Evolutionary conservation across 2,113 vertebrate genomes (phyloP), one percentile per base, ranked within the genome.

Genomic region (Ptyas mucosa): DNA sequence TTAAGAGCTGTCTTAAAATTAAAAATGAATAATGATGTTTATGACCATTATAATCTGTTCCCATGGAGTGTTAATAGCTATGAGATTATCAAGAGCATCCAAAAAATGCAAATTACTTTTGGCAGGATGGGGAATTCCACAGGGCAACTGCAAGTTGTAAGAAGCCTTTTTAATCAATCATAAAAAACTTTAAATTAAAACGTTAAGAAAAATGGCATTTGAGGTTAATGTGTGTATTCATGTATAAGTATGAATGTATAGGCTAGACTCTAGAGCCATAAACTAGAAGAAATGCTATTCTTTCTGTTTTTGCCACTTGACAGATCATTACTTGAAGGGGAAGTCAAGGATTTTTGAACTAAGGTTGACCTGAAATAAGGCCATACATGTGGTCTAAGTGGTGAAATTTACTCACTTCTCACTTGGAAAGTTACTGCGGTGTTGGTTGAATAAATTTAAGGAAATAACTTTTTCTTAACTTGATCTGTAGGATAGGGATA

Each of bases 21-120:
- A 85, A 93, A 89, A 85, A 85, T 93, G 94, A 96, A 94, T 34
- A 94, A 92, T 92, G 90, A 94, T 93, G 93, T 94, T 92, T 57
- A 87, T 90, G 91, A 92, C 53, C 81, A 23, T 93, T 52, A 91
- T 87, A n/a, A 89, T 92, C 90, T 86, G 93, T 89, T 91, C 94
- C 95, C 96, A 95, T 1, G 2, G 51, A 54, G 89, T 92, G 54
- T 89, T 96, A 95, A 94, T 75, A 85, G 92, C 3, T 64, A 20
- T 64, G 55, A 90, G 94, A 95, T 93, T 64, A 95, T 89, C 87
- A 49, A 94, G 92, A 93, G 89, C 58, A 92, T 81, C 86, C 95
- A 94, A 57, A 95, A 95, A 87, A 92, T 91, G 58, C 61, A 34
- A 61, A 85, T 53, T 90, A 87, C 61, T 69, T 69, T 69, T n/a